Base-by-base conservation (phyloP, 2,888 invertebrate species). In the Himalopsyche tibetana region DNA sequence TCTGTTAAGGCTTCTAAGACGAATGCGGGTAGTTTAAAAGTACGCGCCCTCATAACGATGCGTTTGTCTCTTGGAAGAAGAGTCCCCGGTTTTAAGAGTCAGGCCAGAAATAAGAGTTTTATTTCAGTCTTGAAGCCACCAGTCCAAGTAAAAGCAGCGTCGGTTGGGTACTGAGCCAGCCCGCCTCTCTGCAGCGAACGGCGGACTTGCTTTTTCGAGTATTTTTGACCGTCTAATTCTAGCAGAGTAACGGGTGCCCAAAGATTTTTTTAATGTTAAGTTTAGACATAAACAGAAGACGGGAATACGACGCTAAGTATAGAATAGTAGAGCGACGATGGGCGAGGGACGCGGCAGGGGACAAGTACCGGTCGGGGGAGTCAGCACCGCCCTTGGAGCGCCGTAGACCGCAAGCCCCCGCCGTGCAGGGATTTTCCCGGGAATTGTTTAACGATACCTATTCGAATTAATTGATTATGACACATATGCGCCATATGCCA, bases 211-310 rank as follows among this genome's bases (percentile, higher is more conserved):
- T 92, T 92, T 92, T 92, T 92, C 74, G 91, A 91, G 92, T 92
- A 92, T 93, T 93, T 92, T 92, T 91, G 92, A 92, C 92, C 92
- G 91, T 91, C 92, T 91, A 92, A 92, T 91, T 92, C 89, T 88
- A 89, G 89, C 89, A 80, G 87, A 85, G 87, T 87, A 87, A 85
- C 87, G 86, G 86, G 87, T 89, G 88, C 87, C 88, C 87, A 85
- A 88, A 88, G 88, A 86, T 88, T 89, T 89, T 89, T 88, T 87
- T 92, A 92, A 91, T 92, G 92, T 92, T 92, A 92, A 92, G 92
- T 92, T 92, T 92, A 92, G 92, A 92, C 92, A 92, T 92, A 92
- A 92, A 92, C 92, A 92, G 92, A 88, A 88, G 89, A 91, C 92
- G 91, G 90, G 92, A 92, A 92, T 92, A 92, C 92, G 91, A 91